A percentile compares a stretch with the other conserved stretches of the same genome.
Conservation (phyloP, 2,888 invertebrate species). For the Philereme transversata region DNA sequence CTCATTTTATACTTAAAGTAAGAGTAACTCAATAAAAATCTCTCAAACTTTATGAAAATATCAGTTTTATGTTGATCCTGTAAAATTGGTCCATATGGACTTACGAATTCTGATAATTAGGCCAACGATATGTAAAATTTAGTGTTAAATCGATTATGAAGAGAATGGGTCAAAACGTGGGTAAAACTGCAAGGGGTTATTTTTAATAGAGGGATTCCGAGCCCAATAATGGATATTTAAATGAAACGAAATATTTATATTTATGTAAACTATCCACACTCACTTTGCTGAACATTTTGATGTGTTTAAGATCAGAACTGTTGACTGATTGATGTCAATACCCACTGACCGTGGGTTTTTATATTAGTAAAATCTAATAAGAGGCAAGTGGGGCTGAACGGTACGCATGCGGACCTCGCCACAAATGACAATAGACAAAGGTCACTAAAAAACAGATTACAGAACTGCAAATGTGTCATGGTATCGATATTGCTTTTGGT, state of each 20-base stretch:
- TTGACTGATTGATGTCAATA: conserved; percentile 67
- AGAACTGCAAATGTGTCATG: conserved; percentile 71
- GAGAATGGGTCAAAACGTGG: too few relatives aligned
- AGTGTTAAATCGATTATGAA: too few relatives aligned
- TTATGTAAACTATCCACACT: conserved; percentile 36
- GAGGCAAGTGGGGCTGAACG: conserved; percentile 67
- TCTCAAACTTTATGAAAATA: too few relatives aligned
- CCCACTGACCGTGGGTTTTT: conserved; percentile 64
- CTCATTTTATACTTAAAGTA: too few relatives aligned
- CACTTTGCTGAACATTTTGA: conserved; percentile 75
- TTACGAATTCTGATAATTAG: too few relatives aligned
- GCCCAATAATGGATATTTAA: background rate
- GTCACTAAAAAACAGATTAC: conserved; percentile 63
- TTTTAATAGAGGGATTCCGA: background rate
- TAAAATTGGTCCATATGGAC: too few relatives aligned
- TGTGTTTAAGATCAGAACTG: conserved; percentile 54
- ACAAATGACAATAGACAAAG: conserved; percentile 66
- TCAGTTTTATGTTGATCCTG: too few relatives aligned
- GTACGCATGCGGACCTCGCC: conserved; percentile 57
- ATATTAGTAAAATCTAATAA: conserved; percentile 62
- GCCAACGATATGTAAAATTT: too few relatives aligned
- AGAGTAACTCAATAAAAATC: too few relatives aligned
- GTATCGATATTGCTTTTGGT: conserved; percentile 57
- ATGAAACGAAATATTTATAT: too few relatives aligned
- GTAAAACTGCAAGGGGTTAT: too few relatives aligned